Evolutionary conservation across 2,888 invertebrate species (phyloP), one percentile per base, ranked within the genome.

Genomic region (Cyclophora albipunctata): DNA sequence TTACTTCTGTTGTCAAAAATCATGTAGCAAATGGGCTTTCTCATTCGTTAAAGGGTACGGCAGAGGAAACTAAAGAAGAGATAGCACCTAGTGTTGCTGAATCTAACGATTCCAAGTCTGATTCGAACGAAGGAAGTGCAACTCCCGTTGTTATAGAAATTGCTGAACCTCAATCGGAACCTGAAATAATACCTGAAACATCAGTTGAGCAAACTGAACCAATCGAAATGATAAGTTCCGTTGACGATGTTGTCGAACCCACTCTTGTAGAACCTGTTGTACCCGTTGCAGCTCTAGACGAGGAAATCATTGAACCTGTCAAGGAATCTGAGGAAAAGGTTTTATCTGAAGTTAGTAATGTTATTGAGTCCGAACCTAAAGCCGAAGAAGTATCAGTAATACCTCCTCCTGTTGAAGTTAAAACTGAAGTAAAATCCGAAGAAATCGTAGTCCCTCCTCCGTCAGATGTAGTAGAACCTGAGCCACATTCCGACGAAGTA

Each of bases 21-120:
- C 53, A 55, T 52, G 63, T 60, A 51, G 60, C 59, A 55, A 62
- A 53, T 59, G 63, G 71, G 54, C 58, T 59, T 57, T 54, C 71
- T 50, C 53, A 63, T 63, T 58, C 69, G 47, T 53, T 64, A 50
- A 65, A 69, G 60, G 66, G 5, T 47, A 42, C 47, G 45, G 50
- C 5, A 42, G 45, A 48, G 40, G 48, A 49, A 48, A 35, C 49
- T 3, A 45, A 45, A 48, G 33, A 37, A 37, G 37, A 37, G 5
- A 5, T 37, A 37, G 4, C 5, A 20, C 37, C 40, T 3, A 37
- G 37, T 7, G 34, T 7, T 4, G 4, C 33, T 4, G 50, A 41
- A 45, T n/a, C 40, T 20, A 7, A 35, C 6, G 50, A 43, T 37
- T 45, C 43, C 7, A 40, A 51, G 49, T 43, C 42, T 34, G 53